Percentiles rank a stretch among this genome's conserved stretches.
phyloP scores from a whole-genome alignment of 2,113 vertebrate species.

The Catagonus wagneri region DNA sequence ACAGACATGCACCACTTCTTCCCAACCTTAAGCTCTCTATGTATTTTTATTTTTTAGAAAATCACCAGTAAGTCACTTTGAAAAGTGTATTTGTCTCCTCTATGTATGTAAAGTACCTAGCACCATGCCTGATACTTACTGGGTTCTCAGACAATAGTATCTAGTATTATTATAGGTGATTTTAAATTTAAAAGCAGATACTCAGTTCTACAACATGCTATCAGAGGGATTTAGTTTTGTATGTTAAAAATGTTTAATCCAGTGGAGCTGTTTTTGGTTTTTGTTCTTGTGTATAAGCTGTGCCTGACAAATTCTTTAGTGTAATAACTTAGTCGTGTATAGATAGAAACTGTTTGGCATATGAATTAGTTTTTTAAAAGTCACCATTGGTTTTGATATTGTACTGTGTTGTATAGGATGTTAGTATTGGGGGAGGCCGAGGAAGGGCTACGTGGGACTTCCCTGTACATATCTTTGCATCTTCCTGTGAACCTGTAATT shows the following conservation, averaged over 20 bases:
- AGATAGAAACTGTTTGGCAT: constrained; percentile 27
- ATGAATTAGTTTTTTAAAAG: constrained; percentile 12
- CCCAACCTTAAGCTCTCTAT: not conserved
- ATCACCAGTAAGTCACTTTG: not conserved
- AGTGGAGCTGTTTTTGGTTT: not conserved
- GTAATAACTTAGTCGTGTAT: constrained; percentile 41
- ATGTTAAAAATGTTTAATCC: constrained; percentile 34
- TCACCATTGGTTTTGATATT: constrained; percentile 49
- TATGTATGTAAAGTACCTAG: not conserved
- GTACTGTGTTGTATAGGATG: not conserved
- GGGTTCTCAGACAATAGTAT: not conserved
- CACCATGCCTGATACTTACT: not conserved
- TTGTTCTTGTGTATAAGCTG: constrained; percentile 39
- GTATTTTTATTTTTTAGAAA: constrained; percentile 43
- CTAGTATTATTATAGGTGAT: constrained; percentile 23
- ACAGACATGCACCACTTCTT: not conserved
- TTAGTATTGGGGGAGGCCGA: not conserved
- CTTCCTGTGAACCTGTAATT: constrained; percentile 16
- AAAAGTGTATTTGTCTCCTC: not conserved
- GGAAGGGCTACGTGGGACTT: constrained; percentile 28
- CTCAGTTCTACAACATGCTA: not conserved
- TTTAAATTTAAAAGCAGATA: constrained; percentile 62
- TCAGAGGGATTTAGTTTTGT: not conserved
- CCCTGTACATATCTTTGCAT: constrained; percentile 12
- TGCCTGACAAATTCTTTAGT: constrained; percentile 23